These are phyloP conservation scores for Apolygus lucorum DNA, from an alignment of 1,140 invertebrate genomes.

Conservation along the genomic window DNA sequence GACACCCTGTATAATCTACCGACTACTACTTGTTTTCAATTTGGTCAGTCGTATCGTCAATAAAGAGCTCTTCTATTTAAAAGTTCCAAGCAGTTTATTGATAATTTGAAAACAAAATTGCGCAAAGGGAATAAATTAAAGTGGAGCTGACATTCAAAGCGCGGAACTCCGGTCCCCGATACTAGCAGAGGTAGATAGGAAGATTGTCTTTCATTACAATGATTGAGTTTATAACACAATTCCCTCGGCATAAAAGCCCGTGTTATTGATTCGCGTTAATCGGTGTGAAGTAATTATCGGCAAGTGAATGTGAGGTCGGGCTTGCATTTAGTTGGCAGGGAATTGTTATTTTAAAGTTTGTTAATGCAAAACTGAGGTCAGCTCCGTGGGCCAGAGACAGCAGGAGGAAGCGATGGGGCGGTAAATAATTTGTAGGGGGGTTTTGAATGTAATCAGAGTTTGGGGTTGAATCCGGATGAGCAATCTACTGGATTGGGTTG, in stretches of 20 bases:
- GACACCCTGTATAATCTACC: too few relatives aligned
- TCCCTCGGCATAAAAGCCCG: background rate
- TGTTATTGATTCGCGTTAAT: background rate
- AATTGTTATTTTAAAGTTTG: background rate
- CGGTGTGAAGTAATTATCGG: background rate
- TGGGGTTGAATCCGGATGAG: background rate
- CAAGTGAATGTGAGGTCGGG: background rate
- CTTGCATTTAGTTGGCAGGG: background rate
- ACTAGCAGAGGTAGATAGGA: too few relatives aligned
- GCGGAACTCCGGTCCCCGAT: background rate
- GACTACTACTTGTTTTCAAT: too few relatives aligned
- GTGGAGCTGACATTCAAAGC: background rate
- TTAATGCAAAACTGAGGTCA: background rate
- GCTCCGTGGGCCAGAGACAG: background rate
- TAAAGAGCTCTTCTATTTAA: too few relatives aligned
- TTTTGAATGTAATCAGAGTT: background rate
- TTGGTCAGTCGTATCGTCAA: too few relatives aligned
- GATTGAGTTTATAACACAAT: background rate
- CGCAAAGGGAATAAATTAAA: background rate
- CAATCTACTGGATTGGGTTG: background rate
- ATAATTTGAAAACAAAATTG: background rate
- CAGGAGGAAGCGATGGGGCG: background rate
- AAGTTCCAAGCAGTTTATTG: too few relatives aligned
- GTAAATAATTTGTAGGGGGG: background rate
- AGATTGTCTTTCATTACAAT: background rate